These are phyloP conservation scores for Styela clava DNA, from an alignment of 23 tunicate genomes.

Conservation along the genomic window DNA sequence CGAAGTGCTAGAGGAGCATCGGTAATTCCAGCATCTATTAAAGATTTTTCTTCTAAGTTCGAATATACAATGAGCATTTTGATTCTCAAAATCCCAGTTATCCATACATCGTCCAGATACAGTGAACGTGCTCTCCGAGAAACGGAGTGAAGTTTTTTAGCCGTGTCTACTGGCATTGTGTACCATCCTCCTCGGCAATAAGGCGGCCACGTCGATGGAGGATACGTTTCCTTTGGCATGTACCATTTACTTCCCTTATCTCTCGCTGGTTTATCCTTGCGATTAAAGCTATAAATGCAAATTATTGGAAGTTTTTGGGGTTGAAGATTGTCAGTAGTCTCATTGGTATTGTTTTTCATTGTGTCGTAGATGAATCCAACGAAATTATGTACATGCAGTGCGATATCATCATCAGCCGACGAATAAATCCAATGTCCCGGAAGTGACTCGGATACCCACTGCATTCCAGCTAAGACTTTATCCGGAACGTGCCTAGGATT, in stretches of 20 bases:
- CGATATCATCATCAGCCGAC: constrained; percentile 66
- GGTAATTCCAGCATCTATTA: background rate
- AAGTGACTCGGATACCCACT: constrained; percentile 45
- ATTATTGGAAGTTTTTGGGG: constrained; percentile 39
- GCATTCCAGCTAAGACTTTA: constrained; percentile 72
- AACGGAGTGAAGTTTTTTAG: constrained; percentile 21
- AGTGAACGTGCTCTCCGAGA: constrained; percentile 28
- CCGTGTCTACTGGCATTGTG: constrained; percentile 30
- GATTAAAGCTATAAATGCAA: constrained; percentile 44
- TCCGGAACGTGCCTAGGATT: constrained; percentile 54
- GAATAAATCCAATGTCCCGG: constrained; percentile 37
- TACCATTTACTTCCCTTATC: constrained; percentile 37
- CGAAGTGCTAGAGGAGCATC: constrained; percentile 10
- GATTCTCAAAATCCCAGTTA: constrained; percentile 51
- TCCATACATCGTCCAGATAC: constrained; percentile 56
- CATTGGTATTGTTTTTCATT: background rate
- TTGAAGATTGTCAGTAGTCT: constrained; percentile 8
- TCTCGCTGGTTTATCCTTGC: constrained; percentile 29
- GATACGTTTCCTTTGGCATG: constrained; percentile 31
- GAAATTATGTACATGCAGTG: constrained; percentile 42
- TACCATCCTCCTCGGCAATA: constrained; percentile 57
- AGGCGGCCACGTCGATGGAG: constrained; percentile 35
- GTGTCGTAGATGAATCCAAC: constrained; percentile 28
- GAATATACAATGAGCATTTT: constrained; percentile 1
- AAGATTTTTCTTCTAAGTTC: background rate